Conservation (phyloP, 2,113 vertebrate genomes). For the Gasterosteus aculeatus region DNA sequence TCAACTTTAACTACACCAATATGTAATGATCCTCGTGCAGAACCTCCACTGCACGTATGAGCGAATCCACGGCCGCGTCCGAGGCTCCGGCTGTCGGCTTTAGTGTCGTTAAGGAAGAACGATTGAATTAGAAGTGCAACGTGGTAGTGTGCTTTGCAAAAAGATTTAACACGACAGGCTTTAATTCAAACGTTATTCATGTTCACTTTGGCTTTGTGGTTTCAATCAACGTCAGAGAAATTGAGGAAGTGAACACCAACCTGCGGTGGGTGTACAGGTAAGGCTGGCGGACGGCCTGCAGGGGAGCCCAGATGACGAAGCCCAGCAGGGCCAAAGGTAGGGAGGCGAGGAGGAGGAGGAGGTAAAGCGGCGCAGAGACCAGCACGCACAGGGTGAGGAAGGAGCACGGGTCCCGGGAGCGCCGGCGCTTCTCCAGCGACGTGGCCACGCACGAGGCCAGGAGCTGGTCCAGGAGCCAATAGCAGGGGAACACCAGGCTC, state of each 20-base stretch:
- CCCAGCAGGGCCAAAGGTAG: constrained; percentile 93
- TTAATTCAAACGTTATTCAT: neutral
- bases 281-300: constrained; percentile 89
- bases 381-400: constrained; percentile 89
- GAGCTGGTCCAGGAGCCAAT: constrained; percentile 94
- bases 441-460: constrained; percentile 91
- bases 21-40: too few species aligned
- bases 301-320: constrained; percentile 92
- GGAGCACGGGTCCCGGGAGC: constrained; percentile 92
- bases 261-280: constrained; percentile 89
- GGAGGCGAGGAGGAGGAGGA: constrained; percentile 88
- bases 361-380: constrained; percentile 90
- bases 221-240: neutral
- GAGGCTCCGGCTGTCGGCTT: too few species aligned
- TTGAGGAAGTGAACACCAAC: constrained; percentile 30
- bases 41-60: too few species aligned
- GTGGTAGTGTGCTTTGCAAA: too few species aligned
- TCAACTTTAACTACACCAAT: too few species aligned
- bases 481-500: constrained; percentile 96
- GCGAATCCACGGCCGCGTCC: too few species aligned
- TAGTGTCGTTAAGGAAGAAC: too few species aligned
- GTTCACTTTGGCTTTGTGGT: neutral
- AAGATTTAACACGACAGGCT: too few species aligned
- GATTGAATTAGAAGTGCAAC: too few species aligned
- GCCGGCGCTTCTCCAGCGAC: constrained; percentile 90